Conservation (phyloP, 1,140 invertebrate species). For the Orchestia grillus region DNA sequence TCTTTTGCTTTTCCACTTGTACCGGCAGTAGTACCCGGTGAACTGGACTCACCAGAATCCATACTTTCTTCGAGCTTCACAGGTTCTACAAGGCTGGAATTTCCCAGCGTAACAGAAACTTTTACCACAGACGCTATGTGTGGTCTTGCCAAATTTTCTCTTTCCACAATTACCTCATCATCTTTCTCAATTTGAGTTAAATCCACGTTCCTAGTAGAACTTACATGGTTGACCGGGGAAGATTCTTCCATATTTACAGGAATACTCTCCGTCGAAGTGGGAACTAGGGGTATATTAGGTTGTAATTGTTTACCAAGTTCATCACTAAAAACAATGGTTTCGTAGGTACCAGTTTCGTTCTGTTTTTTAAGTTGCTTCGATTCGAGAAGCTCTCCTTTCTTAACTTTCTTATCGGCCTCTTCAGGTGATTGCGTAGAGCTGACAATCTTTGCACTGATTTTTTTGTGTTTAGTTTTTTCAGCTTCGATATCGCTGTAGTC, state of each 20-base stretch:
- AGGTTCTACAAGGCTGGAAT: neutral
- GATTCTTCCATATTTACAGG: neutral
- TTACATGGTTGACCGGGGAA: neutral
- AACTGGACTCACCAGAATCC: neutral
- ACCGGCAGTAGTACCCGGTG: neutral
- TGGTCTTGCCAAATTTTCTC: neutral
- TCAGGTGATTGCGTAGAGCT: neutral
- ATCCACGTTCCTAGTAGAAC: neutral
- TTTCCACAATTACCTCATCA: neutral
- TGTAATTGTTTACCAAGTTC: neutral
- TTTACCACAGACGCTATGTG: neutral
- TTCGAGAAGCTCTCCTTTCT: neutral
- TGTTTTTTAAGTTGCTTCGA: constrained; percentile 50
- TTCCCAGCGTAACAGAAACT: neutral
- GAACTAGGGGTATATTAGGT: neutral
- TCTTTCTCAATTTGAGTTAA: neutral
- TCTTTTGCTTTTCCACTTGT: neutral
- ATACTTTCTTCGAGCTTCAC: neutral
- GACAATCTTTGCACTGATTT: neutral
- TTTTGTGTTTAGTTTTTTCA: constrained; percentile 4
- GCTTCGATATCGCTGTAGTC: constrained; percentile 19
- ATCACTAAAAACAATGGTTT: constrained; percentile 21
- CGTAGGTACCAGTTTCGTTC: constrained; percentile 38
- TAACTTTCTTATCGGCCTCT: neutral
- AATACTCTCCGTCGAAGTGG: neutral